These are phyloP conservation scores for Microvelia longipes DNA, from an alignment of 1,140 invertebrate species.

Conservation along the genomic window DNA sequence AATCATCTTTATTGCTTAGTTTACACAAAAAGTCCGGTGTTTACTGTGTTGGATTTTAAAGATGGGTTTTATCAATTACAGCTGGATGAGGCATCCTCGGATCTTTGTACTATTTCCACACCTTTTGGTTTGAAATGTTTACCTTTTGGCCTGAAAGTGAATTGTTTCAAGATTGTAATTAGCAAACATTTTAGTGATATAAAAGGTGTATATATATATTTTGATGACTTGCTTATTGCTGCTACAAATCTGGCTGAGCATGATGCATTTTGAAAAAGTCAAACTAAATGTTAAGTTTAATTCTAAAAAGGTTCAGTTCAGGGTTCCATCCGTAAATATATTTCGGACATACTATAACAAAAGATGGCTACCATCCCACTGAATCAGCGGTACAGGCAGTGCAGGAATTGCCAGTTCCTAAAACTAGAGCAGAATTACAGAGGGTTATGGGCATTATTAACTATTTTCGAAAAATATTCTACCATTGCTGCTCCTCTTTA, in stretches of 20 bases:
- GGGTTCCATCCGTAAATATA: conserved; percentile 22
- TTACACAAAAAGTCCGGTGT: not conserved
- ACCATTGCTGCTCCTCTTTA: conserved; percentile 14
- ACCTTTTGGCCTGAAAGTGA: conserved; percentile 27
- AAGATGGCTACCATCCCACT: not conserved
- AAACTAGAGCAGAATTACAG: not conserved
- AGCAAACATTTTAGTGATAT: not conserved
- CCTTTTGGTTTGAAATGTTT: conserved; percentile 17
- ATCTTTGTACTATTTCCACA: not conserved
- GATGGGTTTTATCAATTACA: not conserved
- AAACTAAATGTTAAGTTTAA: conserved; percentile 25
- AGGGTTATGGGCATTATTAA: not conserved
- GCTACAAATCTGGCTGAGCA: conserved; percentile 21
- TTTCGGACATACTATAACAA: conserved; percentile 23
- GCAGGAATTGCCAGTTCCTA: not conserved
- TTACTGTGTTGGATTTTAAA: conserved; percentile 1
- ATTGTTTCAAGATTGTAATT: conserved; percentile 22
- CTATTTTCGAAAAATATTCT: not conserved
- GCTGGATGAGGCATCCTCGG: not conserved
- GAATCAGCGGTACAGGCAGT: not conserved
- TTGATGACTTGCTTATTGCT: not conserved
- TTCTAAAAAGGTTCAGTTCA: conserved; percentile 24
- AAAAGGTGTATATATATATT: conserved; percentile 15
- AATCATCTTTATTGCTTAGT: not conserved
- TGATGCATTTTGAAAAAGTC: conserved; percentile 20